phyloP scores from a whole-genome alignment of 2,888 invertebrate species.

The Diabrotica balteata region DNA sequence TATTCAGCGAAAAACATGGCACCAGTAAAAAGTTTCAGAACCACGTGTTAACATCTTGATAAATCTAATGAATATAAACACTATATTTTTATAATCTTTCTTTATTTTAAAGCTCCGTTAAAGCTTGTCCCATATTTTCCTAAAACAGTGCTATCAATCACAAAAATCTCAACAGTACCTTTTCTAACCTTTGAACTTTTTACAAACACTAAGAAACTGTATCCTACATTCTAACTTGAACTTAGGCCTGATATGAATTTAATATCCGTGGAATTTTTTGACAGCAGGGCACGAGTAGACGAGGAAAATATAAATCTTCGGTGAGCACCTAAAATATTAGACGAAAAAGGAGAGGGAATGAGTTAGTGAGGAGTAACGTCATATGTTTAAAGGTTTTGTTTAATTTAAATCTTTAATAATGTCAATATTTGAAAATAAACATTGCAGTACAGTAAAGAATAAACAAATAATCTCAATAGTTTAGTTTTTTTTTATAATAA shows the following conservation, averaged over 20 bases:
- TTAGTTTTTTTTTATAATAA: too few relatives aligned
- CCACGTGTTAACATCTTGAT: too few relatives aligned
- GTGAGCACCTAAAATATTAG: not conserved
- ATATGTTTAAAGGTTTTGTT: too few relatives aligned
- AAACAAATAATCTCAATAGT: too few relatives aligned
- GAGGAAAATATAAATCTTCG: conserved; percentile 5
- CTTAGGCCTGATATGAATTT: conserved; percentile 4
- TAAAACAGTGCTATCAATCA: not conserved
- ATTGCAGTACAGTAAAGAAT: too few relatives aligned
- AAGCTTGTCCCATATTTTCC: not conserved
- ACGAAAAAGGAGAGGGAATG: too few relatives aligned
- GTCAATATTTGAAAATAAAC: too few relatives aligned
- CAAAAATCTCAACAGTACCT: too few relatives aligned
- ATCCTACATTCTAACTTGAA: conserved; percentile 1
- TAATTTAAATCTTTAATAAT: too few relatives aligned
- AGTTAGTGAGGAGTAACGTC: too few relatives aligned
- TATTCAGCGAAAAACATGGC: not conserved
- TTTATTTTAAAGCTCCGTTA: not conserved
- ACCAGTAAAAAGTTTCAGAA: not conserved
- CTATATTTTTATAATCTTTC: not conserved
- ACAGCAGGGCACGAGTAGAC: not conserved
- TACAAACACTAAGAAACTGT: not conserved
- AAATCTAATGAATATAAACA: too few relatives aligned
- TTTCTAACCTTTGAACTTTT: too few relatives aligned
- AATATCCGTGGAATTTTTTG: conserved; percentile 7